Evolutionary conservation across 2,888 invertebrate species (phyloP).

Genomic region (Leistus spinibarbis): DNA sequence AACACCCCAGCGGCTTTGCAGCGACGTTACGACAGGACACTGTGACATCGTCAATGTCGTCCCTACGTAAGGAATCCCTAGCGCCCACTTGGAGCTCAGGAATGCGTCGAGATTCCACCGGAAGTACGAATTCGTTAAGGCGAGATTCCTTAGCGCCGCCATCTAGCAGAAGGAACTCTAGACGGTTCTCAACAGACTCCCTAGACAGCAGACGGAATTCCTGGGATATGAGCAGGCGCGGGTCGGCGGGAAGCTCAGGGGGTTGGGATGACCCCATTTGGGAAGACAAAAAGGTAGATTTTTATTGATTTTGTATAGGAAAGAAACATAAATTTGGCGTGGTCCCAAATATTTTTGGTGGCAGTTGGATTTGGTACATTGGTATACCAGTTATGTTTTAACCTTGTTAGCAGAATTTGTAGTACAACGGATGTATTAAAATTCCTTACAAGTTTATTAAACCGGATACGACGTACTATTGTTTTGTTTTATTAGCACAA

Average conservation of each 20-base stretch:
- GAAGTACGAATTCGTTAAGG: slow-evolving; percentile 50
- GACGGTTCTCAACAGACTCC: slow-evolving; percentile 72
- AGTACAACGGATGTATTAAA: no score
- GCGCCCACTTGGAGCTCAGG: slow-evolving; percentile 49
- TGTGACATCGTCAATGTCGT: slow-evolving; percentile 46
- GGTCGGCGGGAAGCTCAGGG: slow-evolving; percentile 66
- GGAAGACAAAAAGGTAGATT: slow-evolving; percentile 60
- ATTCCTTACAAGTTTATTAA: no score
- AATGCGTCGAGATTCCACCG: slow-evolving; percentile 42
- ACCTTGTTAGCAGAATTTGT: no score
- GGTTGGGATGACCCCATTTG: slow-evolving; percentile 65
- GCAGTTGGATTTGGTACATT: no score
- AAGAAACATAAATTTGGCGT: no score
- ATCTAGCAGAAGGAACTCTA: slow-evolving; percentile 58
- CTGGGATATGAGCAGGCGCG: slow-evolving; percentile 71
- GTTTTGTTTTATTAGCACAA: no score
- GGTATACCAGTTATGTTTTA: no score
- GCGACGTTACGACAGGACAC: slow-evolving; percentile 67
- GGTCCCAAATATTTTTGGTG: no score
- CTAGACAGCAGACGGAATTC: slow-evolving; percentile 72
- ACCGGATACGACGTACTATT: no score
- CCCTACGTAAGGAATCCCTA: slow-evolving; percentile 41
- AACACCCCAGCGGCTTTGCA: slow-evolving; percentile 75
- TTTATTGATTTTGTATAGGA: neutral
- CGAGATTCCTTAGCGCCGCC: slow-evolving; percentile 48